phyloP scores from a whole-genome alignment of 2,888 invertebrate species.

The Ormyrus thymus region DNA sequence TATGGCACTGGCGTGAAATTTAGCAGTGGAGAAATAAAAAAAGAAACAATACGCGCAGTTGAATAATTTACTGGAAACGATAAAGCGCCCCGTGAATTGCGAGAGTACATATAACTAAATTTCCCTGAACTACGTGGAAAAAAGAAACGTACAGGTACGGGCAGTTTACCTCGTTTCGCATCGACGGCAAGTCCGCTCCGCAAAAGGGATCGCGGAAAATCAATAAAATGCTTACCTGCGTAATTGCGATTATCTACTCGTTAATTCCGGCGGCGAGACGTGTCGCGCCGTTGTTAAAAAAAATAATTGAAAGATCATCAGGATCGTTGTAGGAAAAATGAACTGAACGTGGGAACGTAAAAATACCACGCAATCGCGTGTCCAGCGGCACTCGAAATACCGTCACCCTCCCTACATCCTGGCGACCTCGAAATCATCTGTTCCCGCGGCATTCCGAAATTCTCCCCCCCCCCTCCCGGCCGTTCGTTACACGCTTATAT shows the following conservation, averaged over 20 bases:
- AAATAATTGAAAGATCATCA: constrained; percentile 8
- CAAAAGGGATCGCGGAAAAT: too few relatives aligned
- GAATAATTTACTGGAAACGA: constrained; percentile 44
- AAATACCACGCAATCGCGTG: constrained; percentile 26
- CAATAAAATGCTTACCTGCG: too few relatives aligned
- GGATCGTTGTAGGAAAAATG: background rate
- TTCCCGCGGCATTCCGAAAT: background rate
- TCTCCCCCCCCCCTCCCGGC: constrained; percentile 1
- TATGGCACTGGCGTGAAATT: constrained; percentile 42
- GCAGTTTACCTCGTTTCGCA: too few relatives aligned
- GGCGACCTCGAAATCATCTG: constrained; percentile 20
- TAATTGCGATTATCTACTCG: too few relatives aligned
- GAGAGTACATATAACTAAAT: background rate
- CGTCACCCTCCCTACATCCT: background rate
- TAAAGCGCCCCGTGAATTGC: constrained; percentile 14
- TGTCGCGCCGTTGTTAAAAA: background rate
- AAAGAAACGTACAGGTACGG: too few relatives aligned
- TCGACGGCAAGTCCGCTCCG: too few relatives aligned
- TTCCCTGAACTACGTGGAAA: background rate
- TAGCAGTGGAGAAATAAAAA: background rate
- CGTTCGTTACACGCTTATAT: background rate
- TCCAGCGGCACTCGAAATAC: background rate
- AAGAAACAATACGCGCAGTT: constrained; percentile 9
- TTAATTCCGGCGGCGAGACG: too few relatives aligned
- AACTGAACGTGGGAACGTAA: constrained; percentile 33